phyloP scores from a whole-genome alignment of 2,888 invertebrate species.

The Tachina fera region DNA sequence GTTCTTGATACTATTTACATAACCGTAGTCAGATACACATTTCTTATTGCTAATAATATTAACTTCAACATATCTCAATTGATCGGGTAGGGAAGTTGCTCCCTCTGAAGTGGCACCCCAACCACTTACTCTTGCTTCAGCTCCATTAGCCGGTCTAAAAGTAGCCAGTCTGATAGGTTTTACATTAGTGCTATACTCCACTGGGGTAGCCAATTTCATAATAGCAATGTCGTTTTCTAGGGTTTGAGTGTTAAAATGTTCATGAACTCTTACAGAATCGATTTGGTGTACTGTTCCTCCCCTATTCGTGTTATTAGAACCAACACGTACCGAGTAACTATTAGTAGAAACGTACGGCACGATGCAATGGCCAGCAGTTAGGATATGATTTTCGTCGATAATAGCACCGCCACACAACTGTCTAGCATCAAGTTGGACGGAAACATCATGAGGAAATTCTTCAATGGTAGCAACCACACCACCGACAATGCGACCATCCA shows the following conservation, averaged over 20 bases:
- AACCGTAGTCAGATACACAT: slow-evolving; percentile 83
- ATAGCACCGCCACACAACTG: slow-evolving; percentile 85
- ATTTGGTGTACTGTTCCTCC: slow-evolving; percentile 74
- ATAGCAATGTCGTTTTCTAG: slow-evolving; percentile 86
- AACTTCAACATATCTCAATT: slow-evolving; percentile 82
- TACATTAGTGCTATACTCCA: slow-evolving; percentile 81
- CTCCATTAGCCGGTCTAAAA: slow-evolving; percentile 59
- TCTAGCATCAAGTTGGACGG: slow-evolving; percentile 76
- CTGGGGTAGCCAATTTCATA: slow-evolving; percentile 83
- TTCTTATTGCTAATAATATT: slow-evolving; percentile 78
- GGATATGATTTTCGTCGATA: slow-evolving; percentile 82
- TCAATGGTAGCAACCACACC: slow-evolving; percentile 73
- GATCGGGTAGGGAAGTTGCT: background rate
- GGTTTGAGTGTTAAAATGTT: slow-evolving; percentile 81
- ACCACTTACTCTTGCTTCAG: slow-evolving; percentile 68
- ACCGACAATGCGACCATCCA: slow-evolving; percentile 75
- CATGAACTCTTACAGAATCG: slow-evolving; percentile 73
- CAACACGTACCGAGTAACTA: slow-evolving; percentile 83
- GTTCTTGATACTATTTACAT: slow-evolving; percentile 72
- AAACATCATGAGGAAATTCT: slow-evolving; percentile 74
- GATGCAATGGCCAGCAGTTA: slow-evolving; percentile 86
- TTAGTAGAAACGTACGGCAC: slow-evolving; percentile 72
- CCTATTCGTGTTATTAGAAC: slow-evolving; percentile 83
- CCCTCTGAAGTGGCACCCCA: slow-evolving; percentile 69
- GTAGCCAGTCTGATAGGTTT: slow-evolving; percentile 82